These are phyloP conservation scores for Mola mola DNA, from an alignment of 2,113 vertebrate species.

Conservation along the genomic window DNA sequence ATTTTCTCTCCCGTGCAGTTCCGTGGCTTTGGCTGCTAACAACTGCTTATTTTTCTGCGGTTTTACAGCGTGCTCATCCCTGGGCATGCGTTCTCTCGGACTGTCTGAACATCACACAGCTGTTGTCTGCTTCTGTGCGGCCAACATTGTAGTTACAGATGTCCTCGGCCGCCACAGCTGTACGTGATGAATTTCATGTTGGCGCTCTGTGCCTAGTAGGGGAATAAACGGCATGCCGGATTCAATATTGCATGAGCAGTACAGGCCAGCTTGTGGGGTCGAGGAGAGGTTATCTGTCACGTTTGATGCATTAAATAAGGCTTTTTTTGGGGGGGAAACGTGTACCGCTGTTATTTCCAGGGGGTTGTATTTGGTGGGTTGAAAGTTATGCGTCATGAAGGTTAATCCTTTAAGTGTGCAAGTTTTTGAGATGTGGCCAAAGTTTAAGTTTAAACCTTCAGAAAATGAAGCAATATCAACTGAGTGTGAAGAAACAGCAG, in stretches of 20 bases:
- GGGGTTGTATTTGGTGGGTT: not conserved
- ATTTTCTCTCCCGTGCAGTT: slow-evolving; percentile 29
- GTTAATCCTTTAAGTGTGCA: no score
- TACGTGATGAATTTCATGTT: slow-evolving; percentile 27
- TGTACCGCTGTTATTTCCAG: not conserved
- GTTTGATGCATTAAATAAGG: slow-evolving; percentile 24
- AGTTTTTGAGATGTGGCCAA: not conserved
- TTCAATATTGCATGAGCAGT: slow-evolving; percentile 2
- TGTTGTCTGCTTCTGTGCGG: slow-evolving; percentile 27
- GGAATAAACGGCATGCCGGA: slow-evolving; percentile 17
- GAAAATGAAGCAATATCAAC: no score
- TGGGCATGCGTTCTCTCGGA: slow-evolving; percentile 37
- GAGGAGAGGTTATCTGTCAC: slow-evolving; percentile 10
- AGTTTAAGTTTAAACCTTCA: not conserved
- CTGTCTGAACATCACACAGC: slow-evolving; percentile 50
- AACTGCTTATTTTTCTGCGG: not conserved
- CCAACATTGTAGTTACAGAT: slow-evolving; percentile 50
- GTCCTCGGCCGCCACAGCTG: slow-evolving; percentile 47
- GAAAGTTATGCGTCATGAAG: not conserved
- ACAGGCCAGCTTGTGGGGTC: slow-evolving; percentile 6
- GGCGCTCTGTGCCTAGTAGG: not conserved
- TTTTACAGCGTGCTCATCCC: slow-evolving; percentile 36
- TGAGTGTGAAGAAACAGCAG: no score
- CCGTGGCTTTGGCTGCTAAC: slow-evolving; percentile 1
- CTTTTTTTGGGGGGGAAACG: no score